Evolutionary conservation across 2,888 invertebrate species (phyloP), one percentile per base, ranked within the genome.

Genomic region (Xanthorhoe spadicearia): DNA sequence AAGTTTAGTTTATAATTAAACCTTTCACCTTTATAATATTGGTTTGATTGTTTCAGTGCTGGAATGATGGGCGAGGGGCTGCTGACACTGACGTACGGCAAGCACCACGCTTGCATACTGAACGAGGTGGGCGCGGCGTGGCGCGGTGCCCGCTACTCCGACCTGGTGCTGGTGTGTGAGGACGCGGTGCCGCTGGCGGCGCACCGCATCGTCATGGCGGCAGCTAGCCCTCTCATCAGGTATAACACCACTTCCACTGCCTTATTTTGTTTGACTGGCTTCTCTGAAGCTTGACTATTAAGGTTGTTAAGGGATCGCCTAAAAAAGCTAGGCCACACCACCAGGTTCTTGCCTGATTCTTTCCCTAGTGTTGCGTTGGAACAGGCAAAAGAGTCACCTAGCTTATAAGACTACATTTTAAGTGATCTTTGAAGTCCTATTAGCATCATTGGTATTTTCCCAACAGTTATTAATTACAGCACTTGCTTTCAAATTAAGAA

Each of bases 21-120:
- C 6, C 6, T 35, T 5, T 58, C 58, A 58, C 56, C 13, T 19
- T n/a, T 43, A 71, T 53, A 70, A 15, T 74, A 75, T 77, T n/a
- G n/a, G n/a, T n/a, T n/a, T n/a, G n/a, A n/a, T n/a, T 76, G 74
- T 86, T 86, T 2, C 85, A 93, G 93, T 88, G 92, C 92, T 92
- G 93, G 93, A 92, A 93, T 93, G 90, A 93, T 93, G 93, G 93
- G 94, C 88, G 95, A 95, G 92, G 95, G 95, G 83, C 94, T 97
- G 94, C 95, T 97, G 94, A 97, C 97, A 88, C 95, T 97, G 94
- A 97, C 97, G 94, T 97, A 97, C 94, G 97, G 97, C 94, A 97
- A 97, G 94, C 97, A 97, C 95, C 97, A 97, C 94, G 97, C 97
- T 94, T 97, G 97, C 93, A 96, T 97, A 94, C 96, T 97, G 90